Evolutionary conservation across 2,113 vertebrate species (phyloP).

Genomic region (Trematocara unimaculatum): DNA sequence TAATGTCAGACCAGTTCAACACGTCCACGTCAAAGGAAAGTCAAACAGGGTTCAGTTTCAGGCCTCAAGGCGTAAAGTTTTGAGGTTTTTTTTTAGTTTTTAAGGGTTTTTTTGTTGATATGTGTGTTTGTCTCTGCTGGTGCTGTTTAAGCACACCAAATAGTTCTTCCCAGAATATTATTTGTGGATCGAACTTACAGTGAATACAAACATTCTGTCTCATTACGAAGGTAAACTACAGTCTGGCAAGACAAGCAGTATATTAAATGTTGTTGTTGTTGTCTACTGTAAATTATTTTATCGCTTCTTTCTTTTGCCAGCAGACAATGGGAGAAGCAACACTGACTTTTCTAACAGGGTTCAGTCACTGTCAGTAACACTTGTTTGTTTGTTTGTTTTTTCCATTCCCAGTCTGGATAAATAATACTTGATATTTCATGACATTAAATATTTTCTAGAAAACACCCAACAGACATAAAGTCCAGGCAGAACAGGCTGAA

Average conservation of each 20-base stretch:
- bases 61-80: background rate
- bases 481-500: background rate
- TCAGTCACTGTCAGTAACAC: background rate
- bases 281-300: background rate
- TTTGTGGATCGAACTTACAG: background rate
- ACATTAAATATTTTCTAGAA: background rate
- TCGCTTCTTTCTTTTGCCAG: background rate
- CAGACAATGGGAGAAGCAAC: background rate
- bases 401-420: background rate
- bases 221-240: background rate
- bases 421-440: background rate
- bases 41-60: background rate
- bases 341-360: background rate
- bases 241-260: background rate
- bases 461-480: background rate
- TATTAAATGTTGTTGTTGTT: background rate
- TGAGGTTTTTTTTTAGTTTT: fast-evolving
- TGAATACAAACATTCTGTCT: background rate
- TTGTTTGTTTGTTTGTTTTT: background rate
- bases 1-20: background rate
- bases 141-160: background rate
- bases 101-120: background rate
- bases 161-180: background rate
- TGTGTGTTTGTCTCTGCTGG: background rate
- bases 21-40: background rate